These are phyloP conservation scores for Campylorhamphus procurvoides DNA, from an alignment of 2,113 vertebrate genomes.

Conservation along the genomic window DNA sequence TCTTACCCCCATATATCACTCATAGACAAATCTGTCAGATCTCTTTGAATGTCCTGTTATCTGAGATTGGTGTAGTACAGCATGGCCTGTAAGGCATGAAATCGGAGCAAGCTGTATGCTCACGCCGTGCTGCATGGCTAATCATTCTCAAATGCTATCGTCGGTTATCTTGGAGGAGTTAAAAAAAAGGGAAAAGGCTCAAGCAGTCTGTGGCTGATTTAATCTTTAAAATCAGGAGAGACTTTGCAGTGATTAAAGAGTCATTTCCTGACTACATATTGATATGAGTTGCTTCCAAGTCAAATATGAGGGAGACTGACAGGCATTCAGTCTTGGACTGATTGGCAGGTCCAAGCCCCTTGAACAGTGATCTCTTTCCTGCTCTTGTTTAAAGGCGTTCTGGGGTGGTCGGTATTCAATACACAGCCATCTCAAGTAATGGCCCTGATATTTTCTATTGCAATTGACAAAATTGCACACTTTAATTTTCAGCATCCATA, in stretches of 20 bases:
- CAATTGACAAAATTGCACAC: slow-evolving; percentile 29
- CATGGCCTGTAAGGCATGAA: slow-evolving; percentile 21
- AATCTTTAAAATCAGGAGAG: slow-evolving; percentile 68
- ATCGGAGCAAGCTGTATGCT: slow-evolving; percentile 38
- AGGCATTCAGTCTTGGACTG: slow-evolving; percentile 33
- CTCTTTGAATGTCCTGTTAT: slow-evolving; percentile 23
- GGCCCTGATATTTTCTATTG: background rate
- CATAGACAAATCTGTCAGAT: background rate
- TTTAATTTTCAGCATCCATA: slow-evolving; percentile 47
- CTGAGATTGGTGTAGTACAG: slow-evolving; percentile 26
- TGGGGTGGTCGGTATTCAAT: slow-evolving; percentile 53
- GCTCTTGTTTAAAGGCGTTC: background rate
- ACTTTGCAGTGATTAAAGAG: slow-evolving; percentile 67
- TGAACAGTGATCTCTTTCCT: background rate
- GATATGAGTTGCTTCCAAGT: slow-evolving; percentile 63
- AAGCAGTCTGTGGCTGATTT: slow-evolving; percentile 43
- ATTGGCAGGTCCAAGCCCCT: slow-evolving; percentile 51
- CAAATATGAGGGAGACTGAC: slow-evolving; percentile 44
- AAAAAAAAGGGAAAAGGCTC: slow-evolving; percentile 16
- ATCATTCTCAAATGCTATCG: slow-evolving; percentile 50
- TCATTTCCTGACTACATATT: slow-evolving; percentile 64
- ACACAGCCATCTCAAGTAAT: slow-evolving; percentile 17
- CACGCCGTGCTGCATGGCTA: background rate
- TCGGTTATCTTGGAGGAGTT: slow-evolving; percentile 45
- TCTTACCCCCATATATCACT: slow-evolving; percentile 14